Conservation (phyloP, 2,113 vertebrate genomes). For the Triplophysa rosa region DNA sequence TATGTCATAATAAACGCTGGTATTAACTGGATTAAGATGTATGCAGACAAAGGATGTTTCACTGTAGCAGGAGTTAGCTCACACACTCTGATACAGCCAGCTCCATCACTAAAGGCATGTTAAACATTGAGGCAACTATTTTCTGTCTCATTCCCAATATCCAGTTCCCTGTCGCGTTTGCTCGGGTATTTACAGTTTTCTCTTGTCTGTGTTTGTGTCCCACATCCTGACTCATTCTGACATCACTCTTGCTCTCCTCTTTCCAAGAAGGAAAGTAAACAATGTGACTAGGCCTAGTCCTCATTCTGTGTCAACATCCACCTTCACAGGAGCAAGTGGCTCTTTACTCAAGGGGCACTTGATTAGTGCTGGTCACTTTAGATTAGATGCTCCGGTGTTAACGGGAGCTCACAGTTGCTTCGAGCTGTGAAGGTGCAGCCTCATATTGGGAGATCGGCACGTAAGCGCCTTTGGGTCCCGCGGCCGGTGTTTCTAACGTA, state of each 20-base stretch:
- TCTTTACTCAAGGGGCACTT: constrained; percentile 38
- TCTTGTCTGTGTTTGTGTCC: constrained; percentile 13
- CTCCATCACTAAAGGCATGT: constrained; percentile 41
- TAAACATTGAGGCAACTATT: constrained; percentile 41
- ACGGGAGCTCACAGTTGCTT: constrained; percentile 16
- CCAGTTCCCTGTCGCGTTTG: not conserved
- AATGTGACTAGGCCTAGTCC: not conserved
- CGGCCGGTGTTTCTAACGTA: constrained; percentile 3
- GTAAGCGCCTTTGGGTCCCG: constrained; percentile 20
- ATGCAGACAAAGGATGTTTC: too few species aligned
- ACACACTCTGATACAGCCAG: constrained; percentile 23
- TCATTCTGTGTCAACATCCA: constrained; percentile 31
- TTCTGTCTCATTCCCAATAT: not conserved
- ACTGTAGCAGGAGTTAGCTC: not conserved
- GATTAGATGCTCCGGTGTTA: constrained; percentile 36
- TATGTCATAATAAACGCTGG: too few species aligned
- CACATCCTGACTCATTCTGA: not conserved
- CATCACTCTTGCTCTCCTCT: constrained; percentile 4
- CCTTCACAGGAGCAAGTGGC: constrained; percentile 26
- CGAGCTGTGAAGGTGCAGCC: constrained; percentile 32
- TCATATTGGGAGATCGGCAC: constrained; percentile 12
- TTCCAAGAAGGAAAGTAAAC: constrained; percentile 37
- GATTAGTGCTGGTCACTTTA: constrained; percentile 44
- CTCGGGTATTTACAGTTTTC: not conserved
- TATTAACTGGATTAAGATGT: too few species aligned